Evolutionary conservation across 2,797 vertebrate genomes (phyloP).

Genomic region (Manis crassicaudata): DNA sequence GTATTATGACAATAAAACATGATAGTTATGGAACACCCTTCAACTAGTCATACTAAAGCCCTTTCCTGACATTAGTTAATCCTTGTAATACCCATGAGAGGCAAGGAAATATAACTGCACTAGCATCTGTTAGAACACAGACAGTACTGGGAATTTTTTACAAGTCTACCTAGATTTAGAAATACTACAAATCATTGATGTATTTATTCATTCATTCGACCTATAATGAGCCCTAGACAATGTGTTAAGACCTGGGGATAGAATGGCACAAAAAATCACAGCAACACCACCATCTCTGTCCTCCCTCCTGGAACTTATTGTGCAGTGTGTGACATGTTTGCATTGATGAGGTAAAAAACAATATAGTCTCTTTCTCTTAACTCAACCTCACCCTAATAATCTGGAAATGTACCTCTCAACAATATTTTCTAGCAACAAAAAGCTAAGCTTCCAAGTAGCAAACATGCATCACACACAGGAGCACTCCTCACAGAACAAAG

Average conservation of each 20-base stretch:
- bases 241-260: not conserved
- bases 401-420: not conserved
- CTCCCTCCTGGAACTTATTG: not conserved
- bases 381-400: not conserved
- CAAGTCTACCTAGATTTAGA: not conserved
- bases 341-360: not conserved
- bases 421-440: not conserved
- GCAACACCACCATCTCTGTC: not conserved
- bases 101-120: not conserved
- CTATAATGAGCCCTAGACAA: not conserved
- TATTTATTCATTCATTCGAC: not conserved
- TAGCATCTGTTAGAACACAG: not conserved
- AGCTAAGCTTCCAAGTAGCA: not conserved
- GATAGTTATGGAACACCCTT: constrained; percentile 41
- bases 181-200: constrained; percentile 16
- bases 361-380: not conserved
- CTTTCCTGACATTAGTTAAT: constrained; percentile 64
- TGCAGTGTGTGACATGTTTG: not conserved
- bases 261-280: not conserved
- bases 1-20: constrained; percentile 73
- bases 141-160: constrained; percentile 34
- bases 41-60: constrained; percentile 47
- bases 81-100: constrained; percentile 24
- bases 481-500: not conserved
- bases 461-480: not conserved